Conservation (phyloP, 2,888 invertebrate genomes). For the Brenthis daphne region DNA sequence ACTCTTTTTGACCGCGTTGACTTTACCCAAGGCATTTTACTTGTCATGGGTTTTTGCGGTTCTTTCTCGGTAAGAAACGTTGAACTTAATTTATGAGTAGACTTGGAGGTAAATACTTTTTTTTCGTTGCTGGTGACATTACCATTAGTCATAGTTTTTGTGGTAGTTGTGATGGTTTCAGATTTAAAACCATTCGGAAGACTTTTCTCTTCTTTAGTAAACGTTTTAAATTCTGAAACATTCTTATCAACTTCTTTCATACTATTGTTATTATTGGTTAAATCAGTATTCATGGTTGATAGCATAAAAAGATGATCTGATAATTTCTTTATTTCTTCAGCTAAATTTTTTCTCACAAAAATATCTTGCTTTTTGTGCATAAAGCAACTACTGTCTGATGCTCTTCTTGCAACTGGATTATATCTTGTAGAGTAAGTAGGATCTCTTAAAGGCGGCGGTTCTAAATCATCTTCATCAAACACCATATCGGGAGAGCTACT, state of each 20-base stretch:
- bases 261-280: constrained; percentile 70
- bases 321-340: constrained; percentile 91
- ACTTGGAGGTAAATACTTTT: constrained; percentile 69
- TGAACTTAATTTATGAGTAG: constrained; percentile 68
- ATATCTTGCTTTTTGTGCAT: constrained; percentile 84
- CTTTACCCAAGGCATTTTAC: constrained; percentile 80
- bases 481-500: constrained; percentile 85
- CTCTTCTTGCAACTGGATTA: constrained; percentile 85
- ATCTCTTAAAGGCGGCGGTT: constrained; percentile 66
- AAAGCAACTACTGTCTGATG: constrained; percentile 89
- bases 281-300: constrained; percentile 84
- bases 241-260: constrained; percentile 71
- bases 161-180: constrained; percentile 56
- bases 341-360: constrained; percentile 85
- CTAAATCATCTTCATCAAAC: constrained; percentile 72
- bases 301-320: constrained; percentile 89
- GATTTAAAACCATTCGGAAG: constrained; percentile 66
- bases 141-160: constrained; percentile 66
- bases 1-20: constrained; percentile 82
- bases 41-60: constrained; percentile 72
- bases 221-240: constrained; percentile 59
- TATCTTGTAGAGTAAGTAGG: constrained; percentile 62
- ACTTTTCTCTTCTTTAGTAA: constrained; percentile 62
- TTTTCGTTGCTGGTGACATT: constrained; percentile 59
- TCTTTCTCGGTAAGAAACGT: constrained; percentile 67